Evolutionary conservation across 2,113 vertebrate genomes (phyloP), one percentile per base, ranked within the genome.

Genomic region (Gambusia holbrooki): DNA sequence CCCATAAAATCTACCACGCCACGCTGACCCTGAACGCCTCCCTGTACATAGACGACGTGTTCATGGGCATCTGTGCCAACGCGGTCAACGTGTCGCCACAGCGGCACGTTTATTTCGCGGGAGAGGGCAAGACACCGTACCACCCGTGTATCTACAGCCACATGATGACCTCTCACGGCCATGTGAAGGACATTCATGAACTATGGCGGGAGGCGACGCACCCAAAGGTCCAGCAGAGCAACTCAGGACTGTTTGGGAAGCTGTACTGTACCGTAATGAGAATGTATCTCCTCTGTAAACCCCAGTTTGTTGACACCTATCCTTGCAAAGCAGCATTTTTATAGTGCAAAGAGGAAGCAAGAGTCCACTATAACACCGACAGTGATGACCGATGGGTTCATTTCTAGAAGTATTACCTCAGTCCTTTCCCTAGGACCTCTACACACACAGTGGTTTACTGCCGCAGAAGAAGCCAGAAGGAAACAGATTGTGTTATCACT

Each of bases 161-260:
- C 92, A 99, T 99, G 97, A 97, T 99, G 86, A 99, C 97, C 4
- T 99, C 98, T 62, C 97, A 98, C 0, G 96, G 97, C 76, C 97
- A 99, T 0, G 90, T 96, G 33, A 88, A 95, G 33, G 96, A 99
- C 68, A 95, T 97, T 71, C 84, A 93, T 27, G 84, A 94, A 51
- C 89, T 98, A n/a, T 99, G 98, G 98, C 93, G 83, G 84, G 91
- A 91, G 40, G 96, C 95, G n/a, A 98, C 95, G 8, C 86, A 96
- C 83, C 95, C 95, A 1, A 84, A 92, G 88, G 95, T 97, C 25
- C 96, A 95, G 85, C 86, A 69, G 5, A 11, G 92, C 65, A 89
- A 94, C 35, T 94, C 94, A 0, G 96, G 97, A 7, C 69, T 96
- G 70, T 83, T 92, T 19, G 95, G 96, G 70, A 91, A 89, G 69